A percentile compares a stretch with the other conserved stretches of the same genome.
These are phyloP conservation scores for Panagrolaimus sp. DNA, from an alignment of 1,140 invertebrate species.

Conservation along the genomic window DNA sequence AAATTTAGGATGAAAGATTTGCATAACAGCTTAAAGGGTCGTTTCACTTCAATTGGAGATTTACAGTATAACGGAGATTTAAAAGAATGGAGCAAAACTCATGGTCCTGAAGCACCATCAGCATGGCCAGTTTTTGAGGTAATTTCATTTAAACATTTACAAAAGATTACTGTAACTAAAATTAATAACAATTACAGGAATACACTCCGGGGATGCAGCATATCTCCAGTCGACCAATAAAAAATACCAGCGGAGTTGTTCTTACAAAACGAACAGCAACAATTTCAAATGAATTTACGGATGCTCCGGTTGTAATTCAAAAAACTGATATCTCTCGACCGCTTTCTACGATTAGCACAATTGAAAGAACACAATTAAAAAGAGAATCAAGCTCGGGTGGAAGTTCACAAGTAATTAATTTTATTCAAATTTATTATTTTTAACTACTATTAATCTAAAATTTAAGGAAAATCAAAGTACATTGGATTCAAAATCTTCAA, in stretches of 20 bases:
- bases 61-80: constrained; percentile 42
- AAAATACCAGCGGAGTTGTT: constrained; percentile 37
- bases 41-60: constrained; percentile 31
- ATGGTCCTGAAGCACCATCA: constrained; percentile 45
- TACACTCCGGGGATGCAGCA: constrained; percentile 52
- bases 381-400: too few relatives aligned
- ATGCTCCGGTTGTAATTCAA: not conserved
- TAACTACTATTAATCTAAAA: too few relatives aligned
- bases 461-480: not conserved
- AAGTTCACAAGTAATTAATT: too few relatives aligned
- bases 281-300: constrained; percentile 39
- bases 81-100: constrained; percentile 44
- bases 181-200: constrained; percentile 30
- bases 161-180: not conserved
- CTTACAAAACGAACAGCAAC: constrained; percentile 41
- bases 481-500: not conserved
- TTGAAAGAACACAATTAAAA: not conserved
- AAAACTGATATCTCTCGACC: constrained; percentile 25
- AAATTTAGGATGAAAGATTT: constrained; percentile 46
- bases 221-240: constrained; percentile 30
- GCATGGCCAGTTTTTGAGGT: constrained; percentile 49
- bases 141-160: not conserved
- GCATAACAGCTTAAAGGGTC: constrained; percentile 38
- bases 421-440: too few relatives aligned
- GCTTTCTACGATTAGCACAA: constrained; percentile 28